phyloP scores from a whole-genome alignment of 2,888 invertebrate species.

The Terebella lapidaria region DNA sequence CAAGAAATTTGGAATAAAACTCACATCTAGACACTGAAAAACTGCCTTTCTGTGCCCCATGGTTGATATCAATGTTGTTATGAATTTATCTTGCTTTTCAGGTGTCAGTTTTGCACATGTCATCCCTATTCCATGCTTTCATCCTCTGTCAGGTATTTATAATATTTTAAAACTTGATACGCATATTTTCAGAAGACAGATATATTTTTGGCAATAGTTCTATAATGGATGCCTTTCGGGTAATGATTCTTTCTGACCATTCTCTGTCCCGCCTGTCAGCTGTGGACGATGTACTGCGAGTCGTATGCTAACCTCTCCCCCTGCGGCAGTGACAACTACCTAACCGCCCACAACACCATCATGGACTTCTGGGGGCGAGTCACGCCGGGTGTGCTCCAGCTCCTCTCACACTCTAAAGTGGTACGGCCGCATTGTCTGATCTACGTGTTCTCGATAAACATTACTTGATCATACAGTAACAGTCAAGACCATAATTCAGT shows the following conservation, averaged over 20 bases:
- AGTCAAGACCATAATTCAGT: no score
- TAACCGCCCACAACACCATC: constrained; percentile 60
- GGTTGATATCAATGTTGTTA: no score
- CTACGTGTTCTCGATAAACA: no score
- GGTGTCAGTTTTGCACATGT: constrained; percentile 88
- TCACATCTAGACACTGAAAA: neutral
- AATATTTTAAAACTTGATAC: neutral
- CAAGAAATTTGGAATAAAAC: neutral
- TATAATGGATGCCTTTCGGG: neutral
- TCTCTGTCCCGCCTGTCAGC: constrained; percentile 52
- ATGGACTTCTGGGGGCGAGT: constrained; percentile 99
- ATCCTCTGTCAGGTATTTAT: constrained; percentile 80
- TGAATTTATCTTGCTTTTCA: constrained; percentile 34
- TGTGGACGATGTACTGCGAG: constrained; percentile 98
- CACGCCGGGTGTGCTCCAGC: constrained; percentile 88
- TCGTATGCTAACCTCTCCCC: constrained; percentile 69
- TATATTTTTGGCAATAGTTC: no score
- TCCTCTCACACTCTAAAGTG: constrained; percentile 85
- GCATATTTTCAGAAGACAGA: no score
- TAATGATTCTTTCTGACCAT: neutral
- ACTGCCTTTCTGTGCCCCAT: no score
- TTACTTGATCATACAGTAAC: no score
- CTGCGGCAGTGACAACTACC: constrained; percentile 50
- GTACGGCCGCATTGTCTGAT: constrained; percentile 59
- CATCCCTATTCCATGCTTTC: constrained; percentile 93